phyloP scores from a whole-genome alignment of 1,140 invertebrate species.

The Drosophila ananassae region DNA sequence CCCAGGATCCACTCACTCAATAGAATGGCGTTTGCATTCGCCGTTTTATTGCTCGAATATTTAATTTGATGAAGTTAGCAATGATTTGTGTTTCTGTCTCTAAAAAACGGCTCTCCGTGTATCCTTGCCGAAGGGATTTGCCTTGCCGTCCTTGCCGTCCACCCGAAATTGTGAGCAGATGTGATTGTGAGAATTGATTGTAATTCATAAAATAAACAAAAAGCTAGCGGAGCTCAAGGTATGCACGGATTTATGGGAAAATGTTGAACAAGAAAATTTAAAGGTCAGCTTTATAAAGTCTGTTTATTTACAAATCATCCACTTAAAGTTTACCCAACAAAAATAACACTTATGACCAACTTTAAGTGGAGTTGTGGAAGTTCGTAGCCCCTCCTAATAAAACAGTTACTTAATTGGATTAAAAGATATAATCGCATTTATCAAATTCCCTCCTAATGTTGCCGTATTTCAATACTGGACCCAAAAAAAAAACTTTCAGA shows the following conservation, averaged over 20 bases:
- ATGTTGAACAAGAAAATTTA: not conserved
- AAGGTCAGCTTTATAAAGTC: not conserved
- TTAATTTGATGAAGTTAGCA: conserved; percentile 81
- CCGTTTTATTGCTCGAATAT: conserved; percentile 76
- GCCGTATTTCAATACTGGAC: conserved; percentile 37
- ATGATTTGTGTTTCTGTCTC: conserved; percentile 69
- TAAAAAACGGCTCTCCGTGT: conserved; percentile 24
- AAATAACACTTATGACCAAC: not conserved
- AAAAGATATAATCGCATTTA: conserved; percentile 43
- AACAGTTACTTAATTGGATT: conserved; percentile 31
- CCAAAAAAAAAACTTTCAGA: conserved; percentile 17
- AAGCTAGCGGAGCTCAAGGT: not conserved
- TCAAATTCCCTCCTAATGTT: conserved; percentile 34
- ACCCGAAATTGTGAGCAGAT: conserved; percentile 59
- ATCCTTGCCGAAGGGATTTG: conserved; percentile 52
- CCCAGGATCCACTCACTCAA: conserved; percentile 7
- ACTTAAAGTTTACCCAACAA: not conserved
- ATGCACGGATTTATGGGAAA: conserved; percentile 1
- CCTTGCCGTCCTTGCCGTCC: not conserved
- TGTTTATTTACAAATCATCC: not conserved
- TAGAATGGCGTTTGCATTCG: conserved; percentile 71
- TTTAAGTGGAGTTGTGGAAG: not conserved
- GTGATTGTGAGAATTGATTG: conserved; percentile 48
- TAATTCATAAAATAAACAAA: conserved; percentile 55
- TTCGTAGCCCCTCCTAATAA: not conserved